Percentiles rank a stretch among this genome's conserved stretches.
Conservation (phyloP, 2,797 vertebrate species). For the Enteromius paludinosus region DNA sequence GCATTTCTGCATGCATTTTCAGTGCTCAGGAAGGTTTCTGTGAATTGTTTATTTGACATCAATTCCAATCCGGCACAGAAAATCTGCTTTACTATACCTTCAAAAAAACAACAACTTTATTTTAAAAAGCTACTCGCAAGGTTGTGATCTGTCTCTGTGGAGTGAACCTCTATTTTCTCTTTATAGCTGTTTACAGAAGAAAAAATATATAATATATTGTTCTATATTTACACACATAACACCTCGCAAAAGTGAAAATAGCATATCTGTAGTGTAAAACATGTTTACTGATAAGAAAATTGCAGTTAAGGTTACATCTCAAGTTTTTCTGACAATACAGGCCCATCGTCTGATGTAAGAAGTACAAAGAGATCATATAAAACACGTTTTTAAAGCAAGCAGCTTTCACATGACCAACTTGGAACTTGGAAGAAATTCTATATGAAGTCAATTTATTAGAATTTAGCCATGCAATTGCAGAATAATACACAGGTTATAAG, state of each 20-base stretch:
- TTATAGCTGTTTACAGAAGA: neutral
- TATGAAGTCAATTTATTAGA: neutral
- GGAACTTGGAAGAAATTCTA: neutral
- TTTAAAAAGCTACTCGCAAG: neutral
- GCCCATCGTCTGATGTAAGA: neutral
- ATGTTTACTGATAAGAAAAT: neutral
- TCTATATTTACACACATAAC: neutral
- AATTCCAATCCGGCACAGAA: neutral
- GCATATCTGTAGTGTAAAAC: neutral
- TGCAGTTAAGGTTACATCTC: neutral
- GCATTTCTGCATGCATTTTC: neutral
- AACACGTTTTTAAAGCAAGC: neutral
- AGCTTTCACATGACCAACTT: neutral
- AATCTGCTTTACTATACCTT: neutral
- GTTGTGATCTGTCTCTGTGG: neutral
- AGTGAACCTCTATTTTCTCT: neutral
- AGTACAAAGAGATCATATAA: neutral
- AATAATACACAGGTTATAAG: neutral
- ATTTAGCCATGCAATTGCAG: neutral
- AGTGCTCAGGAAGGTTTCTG: neutral
- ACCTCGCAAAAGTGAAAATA: neutral
- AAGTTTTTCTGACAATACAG: neutral
- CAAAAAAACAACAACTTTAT: neutral
- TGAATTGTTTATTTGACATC: slow-evolving; percentile 6
- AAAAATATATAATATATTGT: neutral